Evolutionary conservation across 2,797 vertebrate species (phyloP), one percentile per base, ranked within the genome.

Genomic region (Microhierax caerulescens): DNA sequence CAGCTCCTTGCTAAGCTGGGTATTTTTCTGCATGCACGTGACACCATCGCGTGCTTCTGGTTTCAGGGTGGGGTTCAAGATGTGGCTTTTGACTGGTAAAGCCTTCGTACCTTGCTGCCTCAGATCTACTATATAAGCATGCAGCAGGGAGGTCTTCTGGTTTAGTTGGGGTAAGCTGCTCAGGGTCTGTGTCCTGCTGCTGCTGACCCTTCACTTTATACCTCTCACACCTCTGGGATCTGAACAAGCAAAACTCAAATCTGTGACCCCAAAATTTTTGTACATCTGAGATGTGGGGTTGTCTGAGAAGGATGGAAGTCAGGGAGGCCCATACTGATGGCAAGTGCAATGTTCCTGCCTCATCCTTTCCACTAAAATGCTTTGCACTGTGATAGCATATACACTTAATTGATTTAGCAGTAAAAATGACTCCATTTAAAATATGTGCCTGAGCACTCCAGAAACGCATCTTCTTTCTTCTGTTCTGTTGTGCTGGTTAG

Each of bases 51-150:
- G 9, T 36, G 73, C 61, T 64, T 81, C 83, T 84, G 37, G 73
- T 90, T 96, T 88, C 93, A 84, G 77, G 92, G 92, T 95, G 93
- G 93, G 78, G 93, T 69, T 84, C 1, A 4, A 92, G 86, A 73
- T 56, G 54, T 76, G 80, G 24, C 61, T 94, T 81, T 73, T 88
- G 65, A 92, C 12, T 34, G 41, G 76, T 53, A 75, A 90, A 84
- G 51, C 19, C 37, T 93, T 85, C 78, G 53, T 50, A 90, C 28
- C 41, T 50, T 64, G 20, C 45, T 67, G 17, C 61, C 57, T 54
- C 45, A 54, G 41, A 23, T 43, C 27, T 85, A 4, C 50, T 67
- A 51, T 79, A 2, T 7, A 61, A 51, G 5, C 48, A 50, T 48
- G 72, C 30, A 93, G 7, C 19, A 27, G 53, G 57, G 65, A 64